A percentile compares a stretch with the other conserved stretches of the same genome.
Conservation (phyloP, 1,140 invertebrate species). For the Thaumetopoea pityocampa region DNA sequence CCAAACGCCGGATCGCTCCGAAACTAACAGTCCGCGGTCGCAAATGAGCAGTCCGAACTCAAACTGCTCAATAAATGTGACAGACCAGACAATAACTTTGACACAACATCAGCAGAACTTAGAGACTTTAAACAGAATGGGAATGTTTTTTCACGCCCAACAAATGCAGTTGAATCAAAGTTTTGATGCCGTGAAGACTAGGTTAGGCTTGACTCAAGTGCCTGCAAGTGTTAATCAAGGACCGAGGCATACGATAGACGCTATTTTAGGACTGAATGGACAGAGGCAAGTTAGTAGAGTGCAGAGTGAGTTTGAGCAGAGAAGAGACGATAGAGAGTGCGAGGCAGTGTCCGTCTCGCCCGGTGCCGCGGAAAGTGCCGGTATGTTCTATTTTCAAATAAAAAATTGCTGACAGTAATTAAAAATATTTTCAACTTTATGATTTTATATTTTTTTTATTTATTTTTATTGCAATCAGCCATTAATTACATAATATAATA, state of each 20-base stretch:
- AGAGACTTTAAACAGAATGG: constrained; percentile 65
- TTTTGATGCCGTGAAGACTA: constrained; percentile 58
- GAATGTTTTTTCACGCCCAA: constrained; percentile 68
- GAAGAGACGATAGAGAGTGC: constrained; percentile 51
- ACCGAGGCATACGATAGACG: constrained; percentile 66
- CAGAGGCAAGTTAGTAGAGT: constrained; percentile 40
- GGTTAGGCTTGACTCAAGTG: constrained; percentile 58
- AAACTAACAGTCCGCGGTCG: constrained; percentile 56
- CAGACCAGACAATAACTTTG: constrained; percentile 38
- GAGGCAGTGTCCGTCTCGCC: constrained; percentile 62
- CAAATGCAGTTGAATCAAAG: constrained; percentile 64
- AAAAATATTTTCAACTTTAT: too few species aligned
- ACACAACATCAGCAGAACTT: constrained; percentile 61
- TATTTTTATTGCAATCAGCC: too few species aligned
- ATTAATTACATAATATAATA: too few species aligned
- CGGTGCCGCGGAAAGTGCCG: constrained; percentile 61
- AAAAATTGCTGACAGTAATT: too few species aligned
- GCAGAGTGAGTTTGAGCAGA: constrained; percentile 52
- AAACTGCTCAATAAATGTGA: constrained; percentile 55
- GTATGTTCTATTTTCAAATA: constrained; percentile 23
- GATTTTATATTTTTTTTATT: too few species aligned
- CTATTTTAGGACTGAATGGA: constrained; percentile 60
- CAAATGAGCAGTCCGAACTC: constrained; percentile 61
- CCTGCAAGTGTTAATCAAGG: constrained; percentile 47
- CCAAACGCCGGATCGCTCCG: constrained; percentile 55